These are phyloP conservation scores for Pica pica DNA, from an alignment of 2,113 vertebrate genomes.

Conservation along the genomic window DNA sequence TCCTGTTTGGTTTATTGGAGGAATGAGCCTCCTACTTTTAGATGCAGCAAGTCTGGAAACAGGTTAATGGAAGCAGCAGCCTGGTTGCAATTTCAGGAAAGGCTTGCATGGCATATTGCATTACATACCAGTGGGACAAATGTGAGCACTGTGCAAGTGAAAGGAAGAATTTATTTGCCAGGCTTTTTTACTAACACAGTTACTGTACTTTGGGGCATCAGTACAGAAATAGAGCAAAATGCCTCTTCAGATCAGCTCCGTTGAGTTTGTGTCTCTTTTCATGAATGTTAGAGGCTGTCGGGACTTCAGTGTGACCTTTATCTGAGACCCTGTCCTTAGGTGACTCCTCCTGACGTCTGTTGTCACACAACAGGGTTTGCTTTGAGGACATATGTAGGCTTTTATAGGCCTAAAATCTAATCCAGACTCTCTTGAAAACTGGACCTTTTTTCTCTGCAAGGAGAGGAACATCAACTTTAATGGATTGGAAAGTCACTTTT, in stretches of 20 bases:
- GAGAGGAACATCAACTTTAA: neutral
- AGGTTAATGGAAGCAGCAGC: neutral
- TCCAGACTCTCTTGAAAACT: neutral
- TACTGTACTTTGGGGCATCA: neutral
- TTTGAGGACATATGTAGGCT: neutral
- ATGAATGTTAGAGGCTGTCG: neutral
- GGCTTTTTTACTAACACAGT: neutral
- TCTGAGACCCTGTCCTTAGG: slow-evolving; percentile 21
- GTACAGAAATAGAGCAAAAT: neutral
- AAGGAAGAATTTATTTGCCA: neutral
- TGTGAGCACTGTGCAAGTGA: neutral
- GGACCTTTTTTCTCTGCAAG: neutral
- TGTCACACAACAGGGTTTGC: neutral
- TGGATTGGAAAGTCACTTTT: neutral
- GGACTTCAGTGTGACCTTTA: neutral
- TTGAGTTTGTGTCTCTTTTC: slow-evolving; percentile 24
- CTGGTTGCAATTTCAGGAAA: neutral
- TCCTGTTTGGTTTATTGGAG: neutral
- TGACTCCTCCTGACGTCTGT: neutral
- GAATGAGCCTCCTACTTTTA: neutral
- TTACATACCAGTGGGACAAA: neutral
- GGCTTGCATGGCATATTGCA: neutral
- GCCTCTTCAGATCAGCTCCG: neutral
- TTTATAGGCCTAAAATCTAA: neutral
- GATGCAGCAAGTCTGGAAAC: neutral